Evolutionary conservation across 1,140 invertebrate genomes (phyloP), one percentile per base, ranked within the genome.

Genomic region (Limonius californicus): DNA sequence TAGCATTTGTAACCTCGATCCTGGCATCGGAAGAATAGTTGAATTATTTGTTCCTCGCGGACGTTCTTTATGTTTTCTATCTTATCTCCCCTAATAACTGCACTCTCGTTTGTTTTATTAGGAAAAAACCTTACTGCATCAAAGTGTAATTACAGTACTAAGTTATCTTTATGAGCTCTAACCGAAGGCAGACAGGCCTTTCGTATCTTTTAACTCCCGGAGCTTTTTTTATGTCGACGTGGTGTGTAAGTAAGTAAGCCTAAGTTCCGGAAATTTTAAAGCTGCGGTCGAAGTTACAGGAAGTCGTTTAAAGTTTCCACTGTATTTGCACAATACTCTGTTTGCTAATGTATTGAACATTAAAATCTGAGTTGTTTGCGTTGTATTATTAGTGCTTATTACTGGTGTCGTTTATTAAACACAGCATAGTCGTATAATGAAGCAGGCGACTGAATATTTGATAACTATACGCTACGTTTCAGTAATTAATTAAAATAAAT

Each of bases 21-120:
- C n/a, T 39, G 11, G 7, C 8, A 39, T 39, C n/a, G 11, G 8
- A 39, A n/a, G n/a, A 12, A 39, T 39, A 39, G 7, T n/a, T 39
- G 35, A 39, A 39, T 39, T 39, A 39, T 39, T 39, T 39, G 35
- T 39, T 39, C 35, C n/a, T 39, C n/a, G 7, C 11, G 11, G n/a
- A 39, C n/a, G 35, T 9, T 39, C 35, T 39, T 39, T 39, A 39
- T 39, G 11, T 39, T 39, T 39, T 39, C 35, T 39, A 39, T 39
- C 35, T 39, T 39, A 39, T 39, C 35, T 39, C n/a, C 35, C 35
- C 35, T 39, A 39, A 39, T 39, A 39, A 39, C 35, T 39, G 35
- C 35, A 7, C 35, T 39, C n/a, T 2, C 35, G 35, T 39, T 39
- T 39, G 35, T 39, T 39, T 39, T 39, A 39, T 39, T 39, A 39